Conservation (phyloP, 1,140 invertebrate species). For the Lamellibrachia luymesi region DNA sequence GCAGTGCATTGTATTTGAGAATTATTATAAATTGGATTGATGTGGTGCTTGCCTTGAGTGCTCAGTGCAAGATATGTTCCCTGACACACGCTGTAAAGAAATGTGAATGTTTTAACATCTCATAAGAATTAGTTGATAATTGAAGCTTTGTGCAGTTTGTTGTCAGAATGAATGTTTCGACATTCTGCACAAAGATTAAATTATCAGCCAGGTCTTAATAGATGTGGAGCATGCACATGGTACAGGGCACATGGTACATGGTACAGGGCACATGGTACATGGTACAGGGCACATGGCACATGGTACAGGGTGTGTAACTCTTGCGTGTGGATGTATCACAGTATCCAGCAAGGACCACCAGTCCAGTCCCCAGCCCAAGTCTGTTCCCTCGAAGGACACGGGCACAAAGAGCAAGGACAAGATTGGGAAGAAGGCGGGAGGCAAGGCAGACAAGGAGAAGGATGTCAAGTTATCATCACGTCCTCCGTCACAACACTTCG, state of each 20-base stretch:
- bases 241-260: no score
- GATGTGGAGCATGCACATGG: not conserved
- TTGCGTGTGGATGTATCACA: not conserved
- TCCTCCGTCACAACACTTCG: conserved; percentile 52
- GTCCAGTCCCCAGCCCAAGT: conserved; percentile 18
- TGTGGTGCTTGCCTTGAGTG: no score
- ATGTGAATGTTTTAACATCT: no score
- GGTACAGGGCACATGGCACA: not conserved
- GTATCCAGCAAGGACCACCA: conserved; percentile 29
- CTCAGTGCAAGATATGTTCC: no score
- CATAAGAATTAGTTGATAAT: no score
- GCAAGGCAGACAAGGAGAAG: conserved; percentile 30
- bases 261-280: not conserved
- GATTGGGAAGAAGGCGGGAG: conserved; percentile 38
- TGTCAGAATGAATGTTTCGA: no score
- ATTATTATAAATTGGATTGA: no score
- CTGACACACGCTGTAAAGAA: no score
- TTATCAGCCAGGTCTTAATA: no score
- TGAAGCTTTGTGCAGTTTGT: no score
- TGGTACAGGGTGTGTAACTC: not conserved
- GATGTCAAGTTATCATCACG: conserved; percentile 31
- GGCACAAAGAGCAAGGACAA: conserved; percentile 42
- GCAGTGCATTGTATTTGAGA: no score
- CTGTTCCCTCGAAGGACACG: conserved; percentile 26
- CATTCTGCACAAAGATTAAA: no score